Evolutionary conservation across 2,797 vertebrate species (phyloP).

Genomic region (Labroides dimidiatus): DNA sequence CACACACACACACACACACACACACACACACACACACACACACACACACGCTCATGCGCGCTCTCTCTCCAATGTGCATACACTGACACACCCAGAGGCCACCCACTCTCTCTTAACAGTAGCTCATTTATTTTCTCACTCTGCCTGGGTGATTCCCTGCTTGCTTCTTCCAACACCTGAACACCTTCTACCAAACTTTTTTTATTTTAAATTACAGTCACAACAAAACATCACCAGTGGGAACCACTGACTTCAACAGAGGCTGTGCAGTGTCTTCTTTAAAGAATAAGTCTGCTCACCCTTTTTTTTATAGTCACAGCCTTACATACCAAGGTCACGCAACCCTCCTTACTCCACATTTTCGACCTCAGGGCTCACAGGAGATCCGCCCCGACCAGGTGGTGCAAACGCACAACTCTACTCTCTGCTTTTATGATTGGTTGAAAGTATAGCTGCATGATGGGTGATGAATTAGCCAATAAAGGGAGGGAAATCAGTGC

Average conservation of each 20-base stretch:
- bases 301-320: constrained; percentile 35
- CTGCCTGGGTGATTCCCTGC: constrained; percentile 15
- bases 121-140: constrained; percentile 34
- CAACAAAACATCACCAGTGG: background rate
- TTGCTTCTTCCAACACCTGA: constrained; percentile 52
- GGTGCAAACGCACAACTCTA: constrained; percentile 38
- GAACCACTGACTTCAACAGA: constrained; percentile 7
- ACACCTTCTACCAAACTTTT: constrained; percentile 30
- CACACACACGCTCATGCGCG: too few relatives aligned
- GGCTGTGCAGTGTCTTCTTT: constrained; percentile 5
- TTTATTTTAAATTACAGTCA: background rate
- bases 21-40: constrained; percentile 16
- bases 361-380: constrained; percentile 39
- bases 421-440: constrained; percentile 23
- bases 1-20: constrained; percentile 6
- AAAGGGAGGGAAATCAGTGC: constrained; percentile 35
- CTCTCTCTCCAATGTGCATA: too few relatives aligned
- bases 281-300: constrained; percentile 28
- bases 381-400: constrained; percentile 57
- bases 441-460: background rate
- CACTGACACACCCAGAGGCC: constrained; percentile 35
- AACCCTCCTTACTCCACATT: constrained; percentile 29
- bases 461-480: constrained; percentile 27
- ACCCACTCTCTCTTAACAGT: constrained; percentile 58
- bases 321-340: constrained; percentile 52